Conservation (phyloP, 2,888 invertebrate genomes). For the Serrognathus titanus region DNA sequence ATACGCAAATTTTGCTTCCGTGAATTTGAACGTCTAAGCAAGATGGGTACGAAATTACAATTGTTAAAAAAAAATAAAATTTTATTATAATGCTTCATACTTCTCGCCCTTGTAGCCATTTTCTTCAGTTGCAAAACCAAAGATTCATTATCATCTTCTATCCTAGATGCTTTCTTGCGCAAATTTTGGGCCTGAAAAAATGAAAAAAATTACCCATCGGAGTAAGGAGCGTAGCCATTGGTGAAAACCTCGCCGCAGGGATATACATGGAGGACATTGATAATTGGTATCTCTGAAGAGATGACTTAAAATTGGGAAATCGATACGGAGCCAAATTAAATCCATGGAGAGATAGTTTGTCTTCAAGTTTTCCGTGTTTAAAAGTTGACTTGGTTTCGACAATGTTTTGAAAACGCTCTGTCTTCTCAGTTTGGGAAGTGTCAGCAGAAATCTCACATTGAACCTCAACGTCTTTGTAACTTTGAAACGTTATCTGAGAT, state of each 20-base stretch:
- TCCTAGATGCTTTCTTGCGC: slow-evolving; percentile 84
- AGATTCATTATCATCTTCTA: slow-evolving; percentile 97
- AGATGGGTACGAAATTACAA: slow-evolving; percentile 4
- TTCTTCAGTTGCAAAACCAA: slow-evolving; percentile 93
- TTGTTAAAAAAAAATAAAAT: slow-evolving; percentile 5
- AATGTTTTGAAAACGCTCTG: too few species aligned
- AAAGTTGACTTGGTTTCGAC: too few species aligned
- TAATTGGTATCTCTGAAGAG: slow-evolving; percentile 12
- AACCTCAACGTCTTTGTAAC: too few species aligned
- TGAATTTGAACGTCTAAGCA: background rate
- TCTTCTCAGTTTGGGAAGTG: slow-evolving; percentile 5
- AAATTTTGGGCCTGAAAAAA: slow-evolving; percentile 77
- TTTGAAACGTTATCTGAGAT: too few species aligned
- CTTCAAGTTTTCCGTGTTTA: too few species aligned
- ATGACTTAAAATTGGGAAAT: slow-evolving; percentile 2
- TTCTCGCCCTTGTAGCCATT: slow-evolving; percentile 66
- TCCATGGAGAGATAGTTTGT: too few species aligned
- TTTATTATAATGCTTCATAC: slow-evolving; percentile 20
- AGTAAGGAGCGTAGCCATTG: slow-evolving; percentile 42
- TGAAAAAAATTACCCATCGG: slow-evolving; percentile 42
- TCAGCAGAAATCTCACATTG: background rate
- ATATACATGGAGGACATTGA: slow-evolving; percentile 29
- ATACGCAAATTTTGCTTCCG: too few species aligned
- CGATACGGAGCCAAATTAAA: slow-evolving; percentile 1
- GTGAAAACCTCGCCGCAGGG: slow-evolving; percentile 37